Conservation (phyloP, 2,888 invertebrate genomes). For the Orgyia antiqua region DNA sequence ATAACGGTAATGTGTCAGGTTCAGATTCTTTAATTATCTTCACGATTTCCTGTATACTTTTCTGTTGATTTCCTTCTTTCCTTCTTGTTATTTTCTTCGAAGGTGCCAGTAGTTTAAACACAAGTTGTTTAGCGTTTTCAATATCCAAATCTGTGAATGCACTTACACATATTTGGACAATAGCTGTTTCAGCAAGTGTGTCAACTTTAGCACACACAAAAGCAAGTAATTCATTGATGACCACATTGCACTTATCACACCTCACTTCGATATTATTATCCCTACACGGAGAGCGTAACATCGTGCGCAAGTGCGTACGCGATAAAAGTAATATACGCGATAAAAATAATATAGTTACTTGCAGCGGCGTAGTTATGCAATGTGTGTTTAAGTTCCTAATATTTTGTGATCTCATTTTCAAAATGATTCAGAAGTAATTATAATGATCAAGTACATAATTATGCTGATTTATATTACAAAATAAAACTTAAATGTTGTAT, state of each 20-base stretch:
- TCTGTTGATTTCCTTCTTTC: neutral
- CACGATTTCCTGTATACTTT: neutral
- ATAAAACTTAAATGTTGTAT: too few species aligned
- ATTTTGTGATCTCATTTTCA: too few species aligned
- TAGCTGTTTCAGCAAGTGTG: neutral
- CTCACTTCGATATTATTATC: too few species aligned
- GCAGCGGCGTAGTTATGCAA: too few species aligned
- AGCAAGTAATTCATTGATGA: neutral
- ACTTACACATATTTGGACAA: neutral
- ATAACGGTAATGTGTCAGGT: conserved; percentile 6
- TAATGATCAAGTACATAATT: too few species aligned
- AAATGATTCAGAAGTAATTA: too few species aligned
- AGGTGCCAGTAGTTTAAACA: neutral
- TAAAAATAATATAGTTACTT: too few species aligned
- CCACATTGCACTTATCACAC: neutral
- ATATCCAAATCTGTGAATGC: neutral
- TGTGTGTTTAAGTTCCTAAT: too few species aligned
- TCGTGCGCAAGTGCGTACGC: too few species aligned
- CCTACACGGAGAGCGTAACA: too few species aligned
- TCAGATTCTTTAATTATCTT: conserved; percentile 12
- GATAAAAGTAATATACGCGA: too few species aligned
- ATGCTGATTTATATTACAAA: too few species aligned
- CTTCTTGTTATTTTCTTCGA: neutral
- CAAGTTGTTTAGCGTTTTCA: neutral
- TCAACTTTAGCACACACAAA: neutral